These are phyloP conservation scores for Neolamprologus caudopunctatus DNA, from an alignment of 2,113 vertebrate species.

Conservation along the genomic window DNA sequence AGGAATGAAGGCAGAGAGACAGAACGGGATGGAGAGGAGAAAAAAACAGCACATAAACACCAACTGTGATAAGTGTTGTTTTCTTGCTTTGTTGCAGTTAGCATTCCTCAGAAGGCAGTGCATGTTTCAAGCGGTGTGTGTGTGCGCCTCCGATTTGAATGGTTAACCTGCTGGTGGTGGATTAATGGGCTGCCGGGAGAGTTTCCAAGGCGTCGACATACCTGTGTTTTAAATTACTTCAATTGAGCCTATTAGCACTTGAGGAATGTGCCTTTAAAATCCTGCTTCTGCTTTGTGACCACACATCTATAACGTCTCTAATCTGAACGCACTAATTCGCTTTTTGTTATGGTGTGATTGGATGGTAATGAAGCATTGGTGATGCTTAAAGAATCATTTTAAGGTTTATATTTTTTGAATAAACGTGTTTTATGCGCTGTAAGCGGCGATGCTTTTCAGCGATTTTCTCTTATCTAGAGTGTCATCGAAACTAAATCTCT, in stretches of 20 bases:
- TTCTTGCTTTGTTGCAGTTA: not conserved
- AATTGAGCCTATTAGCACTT: not conserved
- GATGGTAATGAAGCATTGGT: slow-evolving; percentile 4
- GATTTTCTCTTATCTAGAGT: not conserved
- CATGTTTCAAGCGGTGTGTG: not conserved
- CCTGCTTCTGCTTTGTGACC: not conserved
- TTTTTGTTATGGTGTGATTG: not conserved
- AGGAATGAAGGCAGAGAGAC: not conserved
- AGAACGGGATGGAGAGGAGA: not conserved
- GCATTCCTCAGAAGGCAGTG: not conserved
- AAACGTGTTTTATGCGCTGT: not conserved
- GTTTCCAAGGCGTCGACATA: slow-evolving; percentile 13
- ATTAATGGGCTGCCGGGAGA: slow-evolving; percentile 3
- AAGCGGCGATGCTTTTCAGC: not conserved
- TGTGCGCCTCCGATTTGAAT: not conserved
- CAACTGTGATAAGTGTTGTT: slow-evolving; percentile 29
- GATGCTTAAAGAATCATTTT: not conserved
- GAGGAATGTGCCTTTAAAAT: slow-evolving; percentile 33
- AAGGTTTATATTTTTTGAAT: not conserved
- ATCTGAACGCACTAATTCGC: not conserved
- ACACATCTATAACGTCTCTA: not conserved
- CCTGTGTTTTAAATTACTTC: slow-evolving; percentile 39
- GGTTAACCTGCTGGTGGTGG: slow-evolving; percentile 12
- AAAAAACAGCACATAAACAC: not conserved
- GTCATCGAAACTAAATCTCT: not conserved